These are phyloP conservation scores for Myiothlypis chrysogaster DNA, from an alignment of 2,797 vertebrate genomes.

Conservation along the genomic window DNA sequence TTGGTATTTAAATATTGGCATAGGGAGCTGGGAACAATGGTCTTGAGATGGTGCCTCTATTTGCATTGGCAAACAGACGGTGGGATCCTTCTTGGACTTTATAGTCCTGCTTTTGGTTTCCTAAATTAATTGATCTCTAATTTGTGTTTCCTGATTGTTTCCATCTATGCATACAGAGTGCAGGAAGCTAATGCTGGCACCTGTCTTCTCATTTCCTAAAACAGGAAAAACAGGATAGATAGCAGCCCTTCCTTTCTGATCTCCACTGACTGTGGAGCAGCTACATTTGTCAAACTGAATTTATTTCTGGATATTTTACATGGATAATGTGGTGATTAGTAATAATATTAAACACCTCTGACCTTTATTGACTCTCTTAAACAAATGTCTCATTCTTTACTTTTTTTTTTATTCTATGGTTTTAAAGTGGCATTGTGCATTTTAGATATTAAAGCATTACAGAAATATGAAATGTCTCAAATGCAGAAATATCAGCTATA, in stretches of 20 bases:
- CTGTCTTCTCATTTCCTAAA: not conserved
- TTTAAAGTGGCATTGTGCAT: not conserved
- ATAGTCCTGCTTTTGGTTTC: not conserved
- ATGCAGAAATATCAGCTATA: not conserved
- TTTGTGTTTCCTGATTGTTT: not conserved
- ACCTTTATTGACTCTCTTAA: not conserved
- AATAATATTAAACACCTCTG: not conserved
- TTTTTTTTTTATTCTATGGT: not conserved
- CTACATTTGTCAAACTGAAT: fast-evolving
- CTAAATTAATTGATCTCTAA: not conserved
- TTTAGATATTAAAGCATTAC: not conserved
- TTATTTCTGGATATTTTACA: not conserved
- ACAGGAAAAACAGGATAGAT: not conserved
- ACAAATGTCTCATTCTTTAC: not conserved
- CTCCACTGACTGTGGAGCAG: not conserved
- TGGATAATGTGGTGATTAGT: not conserved
- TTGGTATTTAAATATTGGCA: not conserved
- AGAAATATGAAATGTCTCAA: not conserved
- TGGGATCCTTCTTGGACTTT: not conserved
- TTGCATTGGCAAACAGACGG: not conserved
- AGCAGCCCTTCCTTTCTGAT: not conserved
- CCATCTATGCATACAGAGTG: not conserved
- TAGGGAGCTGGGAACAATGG: not conserved
- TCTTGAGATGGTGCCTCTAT: not conserved
- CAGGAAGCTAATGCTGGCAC: not conserved